A percentile compares a stretch with the other conserved stretches of the same genome.
These are phyloP conservation scores for Myotis vivesi DNA, from an alignment of 2,797 vertebrate species.

Conservation along the genomic window DNA sequence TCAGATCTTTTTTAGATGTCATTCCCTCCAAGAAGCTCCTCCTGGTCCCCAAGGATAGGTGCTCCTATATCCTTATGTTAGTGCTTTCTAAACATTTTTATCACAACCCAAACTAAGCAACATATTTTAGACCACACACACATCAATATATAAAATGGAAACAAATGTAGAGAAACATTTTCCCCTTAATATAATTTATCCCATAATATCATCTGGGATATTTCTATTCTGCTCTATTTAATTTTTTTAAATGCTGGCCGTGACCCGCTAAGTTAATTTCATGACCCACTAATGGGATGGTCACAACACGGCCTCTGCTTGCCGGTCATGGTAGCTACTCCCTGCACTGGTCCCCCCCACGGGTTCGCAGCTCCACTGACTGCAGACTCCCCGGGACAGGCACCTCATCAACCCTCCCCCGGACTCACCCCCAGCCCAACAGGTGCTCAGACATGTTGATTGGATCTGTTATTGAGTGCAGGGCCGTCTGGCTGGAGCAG, in stretches of 20 bases:
- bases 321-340: not conserved
- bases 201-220: not conserved
- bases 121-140: not conserved
- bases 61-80: not conserved
- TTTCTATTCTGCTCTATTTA: slow-evolving; percentile 60
- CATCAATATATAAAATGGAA: not conserved
- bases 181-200: not conserved
- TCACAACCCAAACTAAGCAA: not conserved
- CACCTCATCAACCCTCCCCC: not conserved
- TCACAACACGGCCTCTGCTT: not conserved
- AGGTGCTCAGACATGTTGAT: not conserved
- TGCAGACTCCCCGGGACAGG: not conserved
- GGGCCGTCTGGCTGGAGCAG: not conserved
- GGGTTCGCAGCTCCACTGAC: not conserved
- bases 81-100: slow-evolving; percentile 8
- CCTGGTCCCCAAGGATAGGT: not conserved
- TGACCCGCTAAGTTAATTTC: slow-evolving; percentile 72
- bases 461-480: not conserved
- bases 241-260: not conserved
- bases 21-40: not conserved
- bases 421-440: not conserved
- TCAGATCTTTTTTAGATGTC: not conserved
- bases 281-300: slow-evolving; percentile 53
- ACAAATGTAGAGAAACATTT: slow-evolving; percentile 17
- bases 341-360: fast-evolving